phyloP scores from a whole-genome alignment of 2,113 vertebrate species.

The Callopanchax toddi region DNA sequence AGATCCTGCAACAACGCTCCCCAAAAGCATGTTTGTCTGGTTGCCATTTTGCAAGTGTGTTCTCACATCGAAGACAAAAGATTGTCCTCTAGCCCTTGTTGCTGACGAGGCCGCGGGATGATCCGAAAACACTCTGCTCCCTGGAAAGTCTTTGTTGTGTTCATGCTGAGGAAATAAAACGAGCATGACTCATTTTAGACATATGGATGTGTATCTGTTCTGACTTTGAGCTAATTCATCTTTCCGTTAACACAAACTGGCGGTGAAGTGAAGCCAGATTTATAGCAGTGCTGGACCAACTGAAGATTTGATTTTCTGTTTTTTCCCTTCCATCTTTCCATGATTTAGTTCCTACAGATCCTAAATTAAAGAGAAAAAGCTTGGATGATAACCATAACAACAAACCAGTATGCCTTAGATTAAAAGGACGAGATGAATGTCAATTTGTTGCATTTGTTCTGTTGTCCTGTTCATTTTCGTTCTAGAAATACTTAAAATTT shows the following conservation, averaged over 20 bases:
- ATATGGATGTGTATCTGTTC: not conserved
- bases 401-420: not conserved
- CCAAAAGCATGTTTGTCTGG: constrained; percentile 65
- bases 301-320: not conserved
- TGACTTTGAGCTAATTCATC: not conserved
- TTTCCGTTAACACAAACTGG: not conserved
- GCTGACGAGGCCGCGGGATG: constrained; percentile 18
- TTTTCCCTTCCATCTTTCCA: not conserved
- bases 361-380: not conserved
- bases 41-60: constrained; percentile 37
- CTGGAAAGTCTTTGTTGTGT: not conserved
- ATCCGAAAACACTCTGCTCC: constrained; percentile 27
- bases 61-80: constrained; percentile 48
- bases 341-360: too few species aligned
- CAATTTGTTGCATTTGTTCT: not conserved
- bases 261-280: not conserved
- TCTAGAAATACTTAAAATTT: not conserved
- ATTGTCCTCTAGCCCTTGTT: constrained; percentile 48
- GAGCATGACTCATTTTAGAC: constrained; percentile 1
- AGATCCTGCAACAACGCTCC: constrained; percentile 63
- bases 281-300: not conserved
- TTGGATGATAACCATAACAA: not conserved
- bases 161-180: constrained; percentile 18
- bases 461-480: not conserved
- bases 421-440: not conserved